Base-by-base conservation (phyloP, 1,140 invertebrate genomes). In the Dysdera silvatica region DNA sequence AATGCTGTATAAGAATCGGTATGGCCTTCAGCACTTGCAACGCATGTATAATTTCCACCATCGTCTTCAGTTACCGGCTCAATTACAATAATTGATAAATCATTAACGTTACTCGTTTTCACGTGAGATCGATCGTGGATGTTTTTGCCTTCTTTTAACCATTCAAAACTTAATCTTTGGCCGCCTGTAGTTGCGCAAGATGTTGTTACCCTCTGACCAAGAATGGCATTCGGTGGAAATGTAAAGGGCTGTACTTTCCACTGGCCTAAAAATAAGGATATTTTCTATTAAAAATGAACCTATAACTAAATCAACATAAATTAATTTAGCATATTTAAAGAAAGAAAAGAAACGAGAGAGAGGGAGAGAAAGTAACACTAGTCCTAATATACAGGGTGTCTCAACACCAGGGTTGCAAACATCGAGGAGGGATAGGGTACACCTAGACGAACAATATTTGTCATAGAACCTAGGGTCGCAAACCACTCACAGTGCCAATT, bases 91-190 rank as follows among this genome's bases (percentile, higher is more conserved):
- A 18, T 45, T 10, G 54, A 56, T 1, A 56, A 29, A 2, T 56
- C 54, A 4, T 2, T 49, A 26, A 49, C 18, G 26, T 49, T 49
- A 6, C 7, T 12, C 26, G 3, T 49, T 28, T 54, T 33, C 10
- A 54, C 8, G 23, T 41, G 40, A 18, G 16, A 16, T 12, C 23
- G 16, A 20, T 20, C 16, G 0, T 5, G 5, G 2, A 35, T 24
- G 24, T 41, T 45, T 20, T 56, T 45, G 18, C 55, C 55, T 32
- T 65, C 48, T 49, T 59, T 65, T 16, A 52, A 24, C 63, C 63
- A 65, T 23, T 8, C n/a, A 47, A 60, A 65, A 2, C 14, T 2
- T 4, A 65, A 14, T 33, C 29, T 33, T 16, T 32, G 23, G 12
- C 63, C 63, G 32, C n/a, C 28, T 31, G 48, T 49, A 24, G 55